Base-by-base conservation (phyloP, 2,113 vertebrate species). In the Craseonycteris thonglongyai region DNA sequence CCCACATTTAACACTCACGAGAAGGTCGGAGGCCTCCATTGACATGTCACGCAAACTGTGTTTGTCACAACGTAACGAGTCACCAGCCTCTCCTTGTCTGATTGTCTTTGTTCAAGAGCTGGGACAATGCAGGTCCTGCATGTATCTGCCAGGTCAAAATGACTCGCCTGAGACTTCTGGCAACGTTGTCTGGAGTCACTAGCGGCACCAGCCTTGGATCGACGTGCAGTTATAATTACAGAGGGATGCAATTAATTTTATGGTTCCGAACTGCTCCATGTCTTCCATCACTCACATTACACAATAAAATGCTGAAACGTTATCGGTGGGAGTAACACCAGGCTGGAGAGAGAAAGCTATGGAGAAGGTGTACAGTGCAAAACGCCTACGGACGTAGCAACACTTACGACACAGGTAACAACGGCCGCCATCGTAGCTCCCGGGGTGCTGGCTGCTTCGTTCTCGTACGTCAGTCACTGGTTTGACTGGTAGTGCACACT, bases 321-420 rank as follows among this genome's bases (percentile, higher is more conserved):
- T 88, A 47, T 68, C 45, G 35, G 66, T 76, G 86, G 95, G 69
- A 92, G 71, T 45, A 84, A 95, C 93, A 85, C 9, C 58, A 19
- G 49, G 45, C 40, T 71, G 51, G 59, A 83, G 59, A 79, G 59
- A 79, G 59, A 79, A 58, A 93, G 11, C 15, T 16, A 42, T 5
- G 11, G 47, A 35, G 38, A 86, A 4, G 1, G 9, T 61, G 15
- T 0, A 1, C 6, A n/a, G 22, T 38, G 9, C 0, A 59, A 30
- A 30, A 9, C 40, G 40, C 14, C 33, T 3, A 40, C 49, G 24
- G 28, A 40, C 28, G 16, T 4, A 1, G 42, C n/a, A 47, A 61
- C 2, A 16, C 13, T 40, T 26, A 1, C 0, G 19, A 6, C 26
- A 9, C 0, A 59, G 28, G 3, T 13, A 11, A 15, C 1, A 71